Base-by-base conservation (phyloP, 2,113 vertebrate genomes). In the Halcyon malimbica region DNA sequence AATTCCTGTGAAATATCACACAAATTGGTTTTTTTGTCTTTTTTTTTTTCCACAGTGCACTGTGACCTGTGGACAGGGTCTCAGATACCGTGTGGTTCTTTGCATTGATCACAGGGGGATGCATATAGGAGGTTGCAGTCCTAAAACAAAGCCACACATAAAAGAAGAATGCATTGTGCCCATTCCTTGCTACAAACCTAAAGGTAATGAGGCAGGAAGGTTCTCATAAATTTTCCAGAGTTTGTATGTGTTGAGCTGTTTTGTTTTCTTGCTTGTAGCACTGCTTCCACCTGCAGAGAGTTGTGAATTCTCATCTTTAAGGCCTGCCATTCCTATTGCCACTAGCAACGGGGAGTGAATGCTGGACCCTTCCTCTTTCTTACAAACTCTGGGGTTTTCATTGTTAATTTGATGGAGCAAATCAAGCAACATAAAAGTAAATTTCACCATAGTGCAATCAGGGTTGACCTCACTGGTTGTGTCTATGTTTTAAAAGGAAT, bases 1-100 rank as follows among this genome's bases (percentile, higher is more conserved):
- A 31, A 19, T 19, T 51, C 13, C 3, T 94, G 23, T 76, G 17
- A 50, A 2, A 3, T 73, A 67, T 24, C 71, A 75, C 33, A 35
- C 5, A 0, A 35, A 33, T 9, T 9, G 42, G 50, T 13, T 33
- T n/a, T 41, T 51, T 33, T 31, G 41, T 31, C 26, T 19, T 9
- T 85, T 93, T 83, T 78, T 73, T 85, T 35, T 14, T 21, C 93
- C 87, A 54, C 97, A 99, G 99, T 99, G 99, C 96, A 99, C 99
- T 2, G 99, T 99, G 96, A 99, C 99, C 1, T 99, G 99, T 94
- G 99, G 99, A 60, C 99, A 99, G 91, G 99, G 99, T 25, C 99
- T 99, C 83, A 98, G 99, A 93, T 99, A 99, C 94, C 98, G 99
- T 46, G 99, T 99, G 74, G 99, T 99, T 75, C 98, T 99, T 53